Evolutionary conservation across 2,797 vertebrate genomes (phyloP), one percentile per base, ranked within the genome.

Genomic region (Malacoctenus gilli): DNA sequence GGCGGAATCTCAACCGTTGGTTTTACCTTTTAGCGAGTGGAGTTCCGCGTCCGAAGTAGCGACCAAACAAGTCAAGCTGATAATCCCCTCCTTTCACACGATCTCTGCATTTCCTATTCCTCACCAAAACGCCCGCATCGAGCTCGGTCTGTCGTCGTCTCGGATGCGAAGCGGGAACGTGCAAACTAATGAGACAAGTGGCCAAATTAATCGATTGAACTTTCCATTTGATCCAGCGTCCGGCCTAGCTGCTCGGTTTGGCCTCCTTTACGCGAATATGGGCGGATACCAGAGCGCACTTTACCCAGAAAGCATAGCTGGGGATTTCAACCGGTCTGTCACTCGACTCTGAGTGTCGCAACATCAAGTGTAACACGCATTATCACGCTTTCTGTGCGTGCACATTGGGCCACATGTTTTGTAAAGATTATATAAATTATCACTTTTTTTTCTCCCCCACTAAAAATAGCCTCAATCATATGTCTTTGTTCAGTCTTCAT

Each of bases 31-130:
- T 76, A 80, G 80, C 71, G 76, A 85, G 71, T 62, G 76, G 73
- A 93, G 90, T 92, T 93, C 92, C 92, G 91, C 82, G 90, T 93
- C 90, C 85, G 82, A 89, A 90, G 83, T 85, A 76, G 87, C 80
- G 82, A 90, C 85, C 82, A 58, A 87, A 84, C 2, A 82, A 89
- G 83, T 92, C 87, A 77, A 84, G 83, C 87, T 75, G 86, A 87
- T 86, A 89, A 79, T 89, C 85, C 84, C 73, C 82, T 65, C 49
- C 68, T 84, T 61, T 85, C 78, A 86, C 83, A 69, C 83, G 87
- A 91, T 87, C 77, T 85, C 86, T 79, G 84, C 89, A 93, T 92
- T 79, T 89, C 87, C 86, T 73, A 78, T 36, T 62, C 81, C 75
- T 83, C 80, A 44, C 59, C 47, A 30, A 81, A 82, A 62, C 62